These are phyloP conservation scores for Drosophila cardini DNA, from an alignment of 1,140 invertebrate genomes.

Conservation along the genomic window DNA sequence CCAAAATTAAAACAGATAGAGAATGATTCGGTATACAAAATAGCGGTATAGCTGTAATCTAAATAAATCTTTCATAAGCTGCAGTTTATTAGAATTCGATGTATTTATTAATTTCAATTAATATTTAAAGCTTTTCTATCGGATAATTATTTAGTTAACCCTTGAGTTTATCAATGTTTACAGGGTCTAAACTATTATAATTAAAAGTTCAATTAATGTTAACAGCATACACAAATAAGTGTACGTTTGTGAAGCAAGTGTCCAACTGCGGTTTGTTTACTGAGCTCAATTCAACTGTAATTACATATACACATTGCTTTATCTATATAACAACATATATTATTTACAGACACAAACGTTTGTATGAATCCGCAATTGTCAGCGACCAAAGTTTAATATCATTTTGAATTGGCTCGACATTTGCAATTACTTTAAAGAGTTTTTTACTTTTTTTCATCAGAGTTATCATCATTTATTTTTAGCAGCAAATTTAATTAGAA, in stretches of 20 bases:
- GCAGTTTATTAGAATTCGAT: too few relatives aligned
- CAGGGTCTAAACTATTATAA: conserved; percentile 2
- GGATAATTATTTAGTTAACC: not conserved
- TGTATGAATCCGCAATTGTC: conserved; percentile 12
- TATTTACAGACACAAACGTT: not conserved
- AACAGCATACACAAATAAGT: not conserved
- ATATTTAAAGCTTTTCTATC: too few relatives aligned
- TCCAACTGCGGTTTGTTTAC: not conserved
- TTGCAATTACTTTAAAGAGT: conserved; percentile 15
- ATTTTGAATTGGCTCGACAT: conserved; percentile 55
- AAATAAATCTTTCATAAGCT: too few relatives aligned
- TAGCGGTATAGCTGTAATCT: too few relatives aligned
- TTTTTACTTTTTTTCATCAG: not conserved
- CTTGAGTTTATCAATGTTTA: not conserved
- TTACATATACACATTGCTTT: not conserved
- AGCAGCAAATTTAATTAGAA: not conserved
- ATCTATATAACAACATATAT: conserved; percentile 7
- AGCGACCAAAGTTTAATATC: conserved; percentile 47
- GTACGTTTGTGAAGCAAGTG: not conserved
- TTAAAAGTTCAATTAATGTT: conserved; percentile 5
- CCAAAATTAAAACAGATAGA: too few relatives aligned
- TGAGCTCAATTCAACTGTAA: not conserved
- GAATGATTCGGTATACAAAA: too few relatives aligned
- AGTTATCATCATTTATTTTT: not conserved
- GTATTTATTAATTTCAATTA: too few relatives aligned